These are phyloP conservation scores for Eulithis prunata DNA, from an alignment of 2,888 invertebrate species.

Conservation along the genomic window DNA sequence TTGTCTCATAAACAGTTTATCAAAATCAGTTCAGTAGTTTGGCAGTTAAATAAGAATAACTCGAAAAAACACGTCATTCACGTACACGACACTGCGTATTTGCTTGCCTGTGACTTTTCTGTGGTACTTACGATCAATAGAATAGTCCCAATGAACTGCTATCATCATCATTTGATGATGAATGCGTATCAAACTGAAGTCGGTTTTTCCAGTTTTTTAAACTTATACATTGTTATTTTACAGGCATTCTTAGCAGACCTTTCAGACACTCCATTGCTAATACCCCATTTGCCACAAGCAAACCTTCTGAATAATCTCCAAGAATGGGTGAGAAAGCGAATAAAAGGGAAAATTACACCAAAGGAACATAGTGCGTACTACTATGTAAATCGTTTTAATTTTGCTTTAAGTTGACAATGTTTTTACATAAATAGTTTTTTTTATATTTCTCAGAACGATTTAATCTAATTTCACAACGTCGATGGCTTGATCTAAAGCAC, in stretches of 20 bases:
- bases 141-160: too few species aligned
- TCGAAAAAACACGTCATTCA: too few species aligned
- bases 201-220: too few species aligned
- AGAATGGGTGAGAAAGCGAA: constrained; percentile 68
- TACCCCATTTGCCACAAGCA: constrained; percentile 74
- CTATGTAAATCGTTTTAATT: too few species aligned
- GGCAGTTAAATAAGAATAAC: too few species aligned
- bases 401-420: background rate
- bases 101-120: too few species aligned
- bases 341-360: constrained; percentile 60
- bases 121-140: too few species aligned
- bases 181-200: too few species aligned
- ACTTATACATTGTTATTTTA: constrained; percentile 25
- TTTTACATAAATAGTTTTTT: constrained; percentile 47
- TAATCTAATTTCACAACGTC: constrained; percentile 92
- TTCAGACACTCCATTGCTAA: constrained; percentile 64
- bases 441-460: constrained; percentile 88
- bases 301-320: constrained; percentile 66
- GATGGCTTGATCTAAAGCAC: constrained; percentile 81
- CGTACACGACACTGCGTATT: too few species aligned
- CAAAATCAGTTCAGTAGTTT: too few species aligned
- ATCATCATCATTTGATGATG: too few species aligned
- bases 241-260: constrained; percentile 73
- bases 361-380: constrained; percentile 58
- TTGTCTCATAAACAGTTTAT: too few species aligned